Conservation (phyloP, 1,140 invertebrate genomes). For the Panulirus ornatus region DNA sequence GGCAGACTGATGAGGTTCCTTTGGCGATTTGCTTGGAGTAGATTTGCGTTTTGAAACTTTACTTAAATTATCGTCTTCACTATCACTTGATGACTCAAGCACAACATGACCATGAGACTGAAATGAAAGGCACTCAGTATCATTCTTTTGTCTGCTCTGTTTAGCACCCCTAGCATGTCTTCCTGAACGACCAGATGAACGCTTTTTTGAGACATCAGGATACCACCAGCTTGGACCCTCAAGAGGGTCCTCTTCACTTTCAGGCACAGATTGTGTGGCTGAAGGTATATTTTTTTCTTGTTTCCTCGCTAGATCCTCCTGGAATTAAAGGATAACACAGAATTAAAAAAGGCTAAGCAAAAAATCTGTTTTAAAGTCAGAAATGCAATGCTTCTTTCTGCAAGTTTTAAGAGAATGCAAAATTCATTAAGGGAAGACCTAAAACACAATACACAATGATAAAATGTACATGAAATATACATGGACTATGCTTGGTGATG, state of each 20-base stretch:
- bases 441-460: no score
- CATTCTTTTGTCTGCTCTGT: background rate
- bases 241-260: constrained; percentile 26
- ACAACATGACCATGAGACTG: background rate
- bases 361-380: no score
- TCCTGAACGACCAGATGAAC: background rate
- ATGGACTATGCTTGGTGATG: no score
- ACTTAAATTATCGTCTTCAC: constrained; percentile 25
- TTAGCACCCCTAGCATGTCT: background rate
- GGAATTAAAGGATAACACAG: no score
- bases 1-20: background rate
- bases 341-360: no score
- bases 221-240: constrained; percentile 52
- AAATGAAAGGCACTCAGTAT: background rate
- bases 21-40: background rate
- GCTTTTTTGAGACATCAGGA: background rate
- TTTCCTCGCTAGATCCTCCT: background rate
- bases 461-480: no score
- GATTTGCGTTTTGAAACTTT: background rate
- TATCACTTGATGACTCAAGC: constrained; percentile 48
- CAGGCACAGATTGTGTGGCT: background rate
- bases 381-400: no score
- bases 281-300: background rate
- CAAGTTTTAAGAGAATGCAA: no score
- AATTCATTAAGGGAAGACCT: no score